Base-by-base conservation (phyloP, 2,113 vertebrate species). In the Phrynocephalus versicolor region DNA sequence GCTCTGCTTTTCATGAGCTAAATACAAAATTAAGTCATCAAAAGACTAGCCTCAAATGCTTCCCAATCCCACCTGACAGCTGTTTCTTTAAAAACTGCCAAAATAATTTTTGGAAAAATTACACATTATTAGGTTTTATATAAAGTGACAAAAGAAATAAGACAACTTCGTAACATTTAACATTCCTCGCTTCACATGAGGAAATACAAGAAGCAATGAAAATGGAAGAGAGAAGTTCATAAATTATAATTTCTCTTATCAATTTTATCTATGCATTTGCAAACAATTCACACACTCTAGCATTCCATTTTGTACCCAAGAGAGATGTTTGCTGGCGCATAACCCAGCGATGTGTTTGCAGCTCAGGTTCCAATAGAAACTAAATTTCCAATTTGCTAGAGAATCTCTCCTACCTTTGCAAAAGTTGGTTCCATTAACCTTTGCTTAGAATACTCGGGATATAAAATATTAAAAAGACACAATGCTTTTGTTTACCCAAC, bases 341-440 rank as follows among this genome's bases (percentile, higher is more conserved):
- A 45, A 58, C 33, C 45, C 8, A 39, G 64, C 58, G 25, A 55
- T 57, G 55, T 37, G 27, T 55, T 69, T 77, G 25, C 37, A 23
- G 6, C 30, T 15, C 82, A 76, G 41, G 45, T 70, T 70, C 55
- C 13, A 78, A 30, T 39, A 1, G 5, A 14, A 85, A 58, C 58
- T 77, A 55, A 21, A 37, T 69, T 76, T 85, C 67, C 64, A 70
- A 30, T 69, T 76, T 70, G 45, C 51, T 45, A 78, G 39, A 70
- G 45, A 27, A 69, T 55, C 16, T 70, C 64, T 77, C 69, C 45
- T 70, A 35, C 25, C 69, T 76, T n/a, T 67, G 57, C 6, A 37
- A 76, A 82, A 71, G 45, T 27, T 55, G 37, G n/a, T 72, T 60
- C 69, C 16, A 82, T 82, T 82, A 82, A 41, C 33, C n/a, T 72